Evolutionary conservation across 2,797 vertebrate genomes (phyloP).

Genomic region (Loriculus beryllinus): DNA sequence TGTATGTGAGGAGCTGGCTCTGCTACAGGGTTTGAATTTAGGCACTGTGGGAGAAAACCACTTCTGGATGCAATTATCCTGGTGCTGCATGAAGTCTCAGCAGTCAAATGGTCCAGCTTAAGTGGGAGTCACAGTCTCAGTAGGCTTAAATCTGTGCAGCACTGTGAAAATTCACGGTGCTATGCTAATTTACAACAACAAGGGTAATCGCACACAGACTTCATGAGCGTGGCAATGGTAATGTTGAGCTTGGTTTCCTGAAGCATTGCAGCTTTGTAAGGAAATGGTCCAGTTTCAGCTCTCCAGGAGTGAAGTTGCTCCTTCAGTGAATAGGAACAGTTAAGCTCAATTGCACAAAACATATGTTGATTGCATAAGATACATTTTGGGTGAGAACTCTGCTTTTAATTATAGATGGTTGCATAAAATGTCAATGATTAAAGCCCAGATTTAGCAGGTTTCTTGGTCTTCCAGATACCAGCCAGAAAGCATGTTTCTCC

Average conservation of each 20-base stretch:
- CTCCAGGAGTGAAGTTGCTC: not conserved
- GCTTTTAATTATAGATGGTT: slow-evolving; percentile 40
- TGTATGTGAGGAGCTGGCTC: not conserved
- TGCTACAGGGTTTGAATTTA: not conserved
- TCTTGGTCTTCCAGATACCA: slow-evolving; percentile 17
- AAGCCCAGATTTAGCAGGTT: slow-evolving; percentile 29
- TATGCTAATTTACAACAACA: not conserved
- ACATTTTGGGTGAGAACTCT: slow-evolving; percentile 23
- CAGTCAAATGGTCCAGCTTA: not conserved
- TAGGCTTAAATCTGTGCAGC: not conserved
- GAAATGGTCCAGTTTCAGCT: not conserved
- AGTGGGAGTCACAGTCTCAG: not conserved
- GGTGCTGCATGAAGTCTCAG: rapidly evolving
- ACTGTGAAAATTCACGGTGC: not conserved
- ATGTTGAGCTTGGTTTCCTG: not conserved
- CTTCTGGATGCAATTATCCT: not conserved
- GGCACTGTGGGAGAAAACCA: not conserved
- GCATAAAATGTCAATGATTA: slow-evolving; percentile 58
- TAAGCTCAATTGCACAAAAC: slow-evolving; percentile 34
- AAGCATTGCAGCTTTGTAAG: not conserved
- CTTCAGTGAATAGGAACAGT: slow-evolving; percentile 10
- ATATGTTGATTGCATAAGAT: slow-evolving; percentile 54
- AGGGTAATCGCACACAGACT: rapidly evolving
- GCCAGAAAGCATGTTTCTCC: slow-evolving; percentile 38
- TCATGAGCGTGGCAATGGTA: not conserved